Percentiles rank a stretch among this genome's conserved stretches.
Evolutionary conservation across 1,140 invertebrate genomes (phyloP).

Genomic region (Neotoxoptera formosana): DNA sequence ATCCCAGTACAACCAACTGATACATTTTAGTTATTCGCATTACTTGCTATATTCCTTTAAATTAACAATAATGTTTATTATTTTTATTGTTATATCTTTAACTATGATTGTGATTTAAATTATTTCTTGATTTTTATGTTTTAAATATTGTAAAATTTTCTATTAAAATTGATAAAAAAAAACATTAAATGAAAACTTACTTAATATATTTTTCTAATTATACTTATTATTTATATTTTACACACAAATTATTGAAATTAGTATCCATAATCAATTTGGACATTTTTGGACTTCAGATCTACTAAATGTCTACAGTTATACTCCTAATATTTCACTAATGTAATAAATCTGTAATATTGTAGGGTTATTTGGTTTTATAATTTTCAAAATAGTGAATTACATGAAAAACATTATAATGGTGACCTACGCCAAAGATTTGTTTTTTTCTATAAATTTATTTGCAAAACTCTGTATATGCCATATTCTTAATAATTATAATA

Average conservation of each 20-base stretch:
- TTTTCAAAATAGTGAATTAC: too few species aligned
- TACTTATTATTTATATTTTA: not conserved
- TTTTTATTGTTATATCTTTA: slow-evolving; percentile 25
- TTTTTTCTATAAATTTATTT: too few species aligned
- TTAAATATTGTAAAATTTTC: slow-evolving; percentile 29
- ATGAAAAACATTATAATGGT: too few species aligned
- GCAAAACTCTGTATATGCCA: too few species aligned
- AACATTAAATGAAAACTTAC: not conserved
- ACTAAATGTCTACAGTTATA: not conserved
- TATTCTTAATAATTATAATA: too few species aligned
- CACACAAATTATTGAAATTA: not conserved
- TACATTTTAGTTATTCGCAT: slow-evolving; percentile 29
- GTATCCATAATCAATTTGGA: not conserved
- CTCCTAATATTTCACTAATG: not conserved
- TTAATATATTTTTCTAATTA: not conserved
- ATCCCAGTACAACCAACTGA: slow-evolving; percentile 44
- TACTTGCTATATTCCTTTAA: slow-evolving; percentile 19
- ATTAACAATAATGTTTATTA: not conserved
- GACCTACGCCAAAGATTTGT: too few species aligned
- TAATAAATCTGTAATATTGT: too few species aligned
- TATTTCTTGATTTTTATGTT: slow-evolving; percentile 17
- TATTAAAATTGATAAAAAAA: slow-evolving; percentile 23
- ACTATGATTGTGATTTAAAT: slow-evolving; percentile 28
- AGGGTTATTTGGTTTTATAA: too few species aligned
- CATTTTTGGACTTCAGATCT: not conserved